phyloP scores from a whole-genome alignment of 1,140 invertebrate genomes.

The Epicauta chinensis region DNA sequence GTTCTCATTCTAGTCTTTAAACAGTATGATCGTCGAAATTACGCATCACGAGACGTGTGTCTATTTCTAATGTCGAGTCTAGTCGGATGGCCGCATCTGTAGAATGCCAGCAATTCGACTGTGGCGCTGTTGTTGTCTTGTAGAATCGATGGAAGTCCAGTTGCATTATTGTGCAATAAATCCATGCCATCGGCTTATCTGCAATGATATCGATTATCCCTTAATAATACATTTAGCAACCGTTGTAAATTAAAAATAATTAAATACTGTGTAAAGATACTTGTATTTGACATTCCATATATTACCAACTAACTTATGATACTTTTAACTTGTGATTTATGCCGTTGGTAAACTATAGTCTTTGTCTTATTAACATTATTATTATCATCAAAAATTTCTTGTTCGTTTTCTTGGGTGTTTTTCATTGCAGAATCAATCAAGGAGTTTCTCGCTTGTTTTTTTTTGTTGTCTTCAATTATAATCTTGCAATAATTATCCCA shows the following conservation, averaged over 20 bases:
- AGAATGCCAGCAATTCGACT: no score
- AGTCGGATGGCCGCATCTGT: no score
- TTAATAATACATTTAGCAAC: slow-evolving; percentile 33
- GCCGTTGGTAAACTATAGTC: not conserved
- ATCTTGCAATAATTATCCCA: no score
- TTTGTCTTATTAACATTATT: not conserved
- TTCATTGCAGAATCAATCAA: no score
- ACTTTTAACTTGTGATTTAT: slow-evolving; percentile 17
- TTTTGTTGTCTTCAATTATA: no score
- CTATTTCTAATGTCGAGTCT: no score
- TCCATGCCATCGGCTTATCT: slow-evolving; percentile 21
- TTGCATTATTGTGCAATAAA: slow-evolving; percentile 4
- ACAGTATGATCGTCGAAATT: no score
- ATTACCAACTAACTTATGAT: slow-evolving; percentile 19
- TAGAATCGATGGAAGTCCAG: not conserved
- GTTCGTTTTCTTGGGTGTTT: no score
- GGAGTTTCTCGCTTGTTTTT: no score
- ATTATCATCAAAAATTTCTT: not conserved
- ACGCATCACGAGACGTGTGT: no score
- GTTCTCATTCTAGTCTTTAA: no score
- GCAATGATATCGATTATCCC: slow-evolving; percentile 34
- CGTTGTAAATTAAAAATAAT: slow-evolving; percentile 37
- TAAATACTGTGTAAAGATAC: slow-evolving; percentile 28
- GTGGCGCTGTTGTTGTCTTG: no score
- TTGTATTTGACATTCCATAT: slow-evolving; percentile 24